phyloP scores from a whole-genome alignment of 2,113 vertebrate genomes.

The Trematomus loennbergii region DNA sequence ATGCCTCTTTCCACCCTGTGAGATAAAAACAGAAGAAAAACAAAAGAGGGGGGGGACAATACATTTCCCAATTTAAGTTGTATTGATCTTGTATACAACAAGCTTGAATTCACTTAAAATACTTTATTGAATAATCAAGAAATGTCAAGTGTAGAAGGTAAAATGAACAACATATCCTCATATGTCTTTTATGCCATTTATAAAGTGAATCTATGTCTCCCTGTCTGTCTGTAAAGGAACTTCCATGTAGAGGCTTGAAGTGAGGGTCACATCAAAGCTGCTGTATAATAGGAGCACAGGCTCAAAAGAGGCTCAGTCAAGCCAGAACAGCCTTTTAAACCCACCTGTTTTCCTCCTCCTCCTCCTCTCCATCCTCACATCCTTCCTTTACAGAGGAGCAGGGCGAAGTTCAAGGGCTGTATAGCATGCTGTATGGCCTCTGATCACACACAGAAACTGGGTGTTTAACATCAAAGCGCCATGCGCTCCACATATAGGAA shows the following conservation, averaged over 20 bases:
- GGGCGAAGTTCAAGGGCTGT: conserved; percentile 12
- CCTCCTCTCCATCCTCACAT: conserved; percentile 42
- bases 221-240: conserved; percentile 37
- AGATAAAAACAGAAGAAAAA: conserved; percentile 47
- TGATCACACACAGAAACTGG: conserved; percentile 34
- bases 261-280: conserved; percentile 39
- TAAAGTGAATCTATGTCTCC: conserved; percentile 6
- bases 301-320: conserved; percentile 61
- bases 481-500: background rate
- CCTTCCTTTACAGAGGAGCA: conserved; percentile 35
- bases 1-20: conserved; percentile 25
- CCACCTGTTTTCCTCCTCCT: conserved; percentile 70
- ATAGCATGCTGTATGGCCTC: conserved; percentile 24
- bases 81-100: too few species aligned
- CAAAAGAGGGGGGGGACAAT: background rate
- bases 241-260: conserved; percentile 16
- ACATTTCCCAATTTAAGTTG: background rate
- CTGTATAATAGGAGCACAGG: conserved; percentile 45
- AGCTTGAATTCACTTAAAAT: background rate
- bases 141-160: background rate
- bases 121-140: background rate
- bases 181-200: background rate
- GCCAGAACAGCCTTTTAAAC: conserved; percentile 52
- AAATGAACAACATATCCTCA: background rate
- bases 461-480: conserved; percentile 42